phyloP scores from a whole-genome alignment of 1,140 invertebrate species.

The Triops longicaudatus region DNA sequence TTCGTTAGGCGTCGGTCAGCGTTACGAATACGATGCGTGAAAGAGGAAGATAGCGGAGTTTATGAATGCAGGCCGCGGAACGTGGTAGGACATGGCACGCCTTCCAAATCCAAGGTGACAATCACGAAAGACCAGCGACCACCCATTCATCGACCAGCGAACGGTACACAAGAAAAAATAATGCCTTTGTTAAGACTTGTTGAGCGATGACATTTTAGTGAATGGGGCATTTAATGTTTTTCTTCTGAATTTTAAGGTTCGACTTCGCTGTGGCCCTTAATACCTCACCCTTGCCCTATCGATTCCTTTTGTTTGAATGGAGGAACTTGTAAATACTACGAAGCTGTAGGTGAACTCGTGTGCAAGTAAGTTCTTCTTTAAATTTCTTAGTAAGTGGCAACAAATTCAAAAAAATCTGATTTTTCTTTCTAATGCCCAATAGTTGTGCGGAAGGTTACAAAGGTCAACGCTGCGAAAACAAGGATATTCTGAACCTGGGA shows the following conservation, averaged over 20 bases:
- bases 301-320: conserved; percentile 65
- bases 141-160: conserved; percentile 21
- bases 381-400: background rate
- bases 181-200: background rate
- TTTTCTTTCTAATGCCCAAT: conserved; percentile 38
- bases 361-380: conserved; percentile 56
- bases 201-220: background rate
- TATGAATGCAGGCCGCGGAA: conserved; percentile 60
- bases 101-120: conserved; percentile 28
- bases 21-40: conserved; percentile 60
- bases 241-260: conserved; percentile 39
- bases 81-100: conserved; percentile 39
- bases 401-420: background rate
- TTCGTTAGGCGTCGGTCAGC: conserved; percentile 61
- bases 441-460: conserved; percentile 75
- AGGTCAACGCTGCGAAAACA: conserved; percentile 71
- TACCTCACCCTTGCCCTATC: conserved; percentile 54
- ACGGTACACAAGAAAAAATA: conserved; percentile 13
- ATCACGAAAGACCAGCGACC: conserved; percentile 22
- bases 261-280: conserved; percentile 47
- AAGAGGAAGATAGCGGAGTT: conserved; percentile 56
- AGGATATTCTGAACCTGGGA: conserved; percentile 57
- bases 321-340: conserved; percentile 68
- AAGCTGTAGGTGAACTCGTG: conserved; percentile 62
- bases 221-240: conserved; percentile 22